Evolutionary conservation across 2,113 vertebrate species (phyloP).

Genomic region (Tachysurus fulvidraco): DNA sequence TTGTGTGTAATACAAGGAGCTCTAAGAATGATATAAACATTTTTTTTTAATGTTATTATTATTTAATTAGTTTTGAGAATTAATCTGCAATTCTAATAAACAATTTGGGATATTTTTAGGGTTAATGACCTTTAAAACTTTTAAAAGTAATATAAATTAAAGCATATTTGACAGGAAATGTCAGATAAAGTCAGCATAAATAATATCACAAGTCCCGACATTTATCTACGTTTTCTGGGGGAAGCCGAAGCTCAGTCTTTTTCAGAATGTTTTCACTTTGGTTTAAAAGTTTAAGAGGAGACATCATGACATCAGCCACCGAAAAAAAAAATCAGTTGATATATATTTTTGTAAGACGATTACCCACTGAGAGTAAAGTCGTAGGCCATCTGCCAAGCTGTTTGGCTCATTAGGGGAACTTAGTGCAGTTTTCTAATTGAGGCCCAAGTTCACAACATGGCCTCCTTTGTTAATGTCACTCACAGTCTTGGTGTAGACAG

Average conservation of each 20-base stretch:
- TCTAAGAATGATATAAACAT: background rate
- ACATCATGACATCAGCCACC: conserved; percentile 49
- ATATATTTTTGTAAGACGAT: conserved; percentile 59
- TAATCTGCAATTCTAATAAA: background rate
- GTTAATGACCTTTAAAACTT: background rate
- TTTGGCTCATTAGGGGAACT: conserved; percentile 55
- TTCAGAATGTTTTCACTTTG: conserved; percentile 45
- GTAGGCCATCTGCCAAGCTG: conserved; percentile 52
- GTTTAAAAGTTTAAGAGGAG: conserved; percentile 54
- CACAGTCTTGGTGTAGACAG: conserved; percentile 14
- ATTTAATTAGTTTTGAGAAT: too few relatives aligned
- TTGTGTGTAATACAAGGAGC: background rate
- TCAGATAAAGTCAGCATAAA: conserved; percentile 26
- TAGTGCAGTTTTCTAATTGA: conserved; percentile 57
- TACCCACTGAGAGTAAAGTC: conserved; percentile 52
- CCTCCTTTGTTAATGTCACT: conserved; percentile 50
- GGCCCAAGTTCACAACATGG: conserved; percentile 57
- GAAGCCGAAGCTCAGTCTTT: background rate
- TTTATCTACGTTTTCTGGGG: conserved; percentile 41
- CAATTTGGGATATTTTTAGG: background rate
- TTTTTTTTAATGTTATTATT: too few relatives aligned
- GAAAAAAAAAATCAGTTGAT: conserved; percentile 55
- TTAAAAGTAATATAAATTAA: background rate
- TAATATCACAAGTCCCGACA: conserved; percentile 32
- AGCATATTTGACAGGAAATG: background rate